These are phyloP conservation scores for Fistularia commersonii DNA, from an alignment of 2,797 vertebrate genomes.

Conservation along the genomic window DNA sequence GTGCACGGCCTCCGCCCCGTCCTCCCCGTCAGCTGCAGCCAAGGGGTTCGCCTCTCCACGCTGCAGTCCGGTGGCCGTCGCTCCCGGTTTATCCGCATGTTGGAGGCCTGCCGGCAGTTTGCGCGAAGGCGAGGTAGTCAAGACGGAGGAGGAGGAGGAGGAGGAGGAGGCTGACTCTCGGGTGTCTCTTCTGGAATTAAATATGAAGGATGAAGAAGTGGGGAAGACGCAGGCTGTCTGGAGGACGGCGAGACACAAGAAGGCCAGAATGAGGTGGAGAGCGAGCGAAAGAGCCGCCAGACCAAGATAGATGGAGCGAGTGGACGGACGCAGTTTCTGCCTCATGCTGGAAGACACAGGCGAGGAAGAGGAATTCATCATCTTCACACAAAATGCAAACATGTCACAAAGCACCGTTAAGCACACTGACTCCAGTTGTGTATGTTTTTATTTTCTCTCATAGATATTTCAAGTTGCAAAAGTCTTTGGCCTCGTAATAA, in stretches of 20 bases:
- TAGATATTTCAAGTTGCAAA: too few relatives aligned
- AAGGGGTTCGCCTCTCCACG: too few relatives aligned
- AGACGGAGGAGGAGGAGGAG: conserved; percentile 21
- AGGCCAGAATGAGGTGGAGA: conserved; percentile 67
- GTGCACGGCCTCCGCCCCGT: too few relatives aligned
- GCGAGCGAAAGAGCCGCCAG: conserved; percentile 64
- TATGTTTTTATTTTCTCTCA: too few relatives aligned
- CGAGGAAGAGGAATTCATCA: background rate
- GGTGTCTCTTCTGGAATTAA: conserved; percentile 21
- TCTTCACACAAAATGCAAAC: too few relatives aligned
- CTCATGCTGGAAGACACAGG: conserved; percentile 50
- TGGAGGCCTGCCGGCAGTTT: background rate
- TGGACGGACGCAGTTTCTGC: conserved; percentile 39
- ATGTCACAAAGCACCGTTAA: too few relatives aligned
- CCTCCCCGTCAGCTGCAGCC: too few relatives aligned
- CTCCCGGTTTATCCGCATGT: too few relatives aligned
- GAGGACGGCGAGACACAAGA: conserved; percentile 64
- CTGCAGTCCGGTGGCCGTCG: too few relatives aligned
- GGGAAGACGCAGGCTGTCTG: conserved; percentile 47
- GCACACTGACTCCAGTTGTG: too few relatives aligned
- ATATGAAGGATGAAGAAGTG: conserved; percentile 11
- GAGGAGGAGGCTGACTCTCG: conserved; percentile 35
- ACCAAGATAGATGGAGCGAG: conserved; percentile 59
- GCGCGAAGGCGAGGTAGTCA: conserved; percentile 26
- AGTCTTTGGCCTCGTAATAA: too few relatives aligned